phyloP scores from a whole-genome alignment of 2,113 vertebrate species.

The Promerops cafer region DNA sequence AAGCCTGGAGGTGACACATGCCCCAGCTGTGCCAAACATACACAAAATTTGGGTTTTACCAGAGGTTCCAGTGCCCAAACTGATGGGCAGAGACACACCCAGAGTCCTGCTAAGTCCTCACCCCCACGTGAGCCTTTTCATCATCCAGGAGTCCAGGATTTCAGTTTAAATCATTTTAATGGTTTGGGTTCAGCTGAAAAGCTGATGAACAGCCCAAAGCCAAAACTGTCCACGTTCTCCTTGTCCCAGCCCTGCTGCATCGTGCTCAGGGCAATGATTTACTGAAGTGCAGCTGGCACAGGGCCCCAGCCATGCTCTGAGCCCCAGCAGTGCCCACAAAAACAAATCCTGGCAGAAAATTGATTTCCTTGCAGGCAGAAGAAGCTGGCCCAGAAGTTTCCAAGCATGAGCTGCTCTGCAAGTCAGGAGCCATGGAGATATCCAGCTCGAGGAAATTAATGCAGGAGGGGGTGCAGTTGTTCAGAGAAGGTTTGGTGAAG shows the following conservation, averaged over 20 bases:
- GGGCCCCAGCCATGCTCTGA: not conserved
- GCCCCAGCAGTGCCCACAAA: not conserved
- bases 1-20: not conserved
- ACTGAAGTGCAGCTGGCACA: not conserved
- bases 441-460: not conserved
- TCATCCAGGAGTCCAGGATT: not conserved
- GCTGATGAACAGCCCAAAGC: not conserved
- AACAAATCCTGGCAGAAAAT: not conserved
- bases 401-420: not conserved
- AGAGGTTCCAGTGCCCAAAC: not conserved
- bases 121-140: not conserved
- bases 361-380: not conserved
- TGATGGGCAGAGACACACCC: not conserved
- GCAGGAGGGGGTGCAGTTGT: not conserved
- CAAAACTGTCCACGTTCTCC: not conserved
- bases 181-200: not conserved
- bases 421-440: not conserved
- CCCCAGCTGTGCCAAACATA: not conserved
- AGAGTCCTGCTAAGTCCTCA: not conserved
- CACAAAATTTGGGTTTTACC: not conserved
- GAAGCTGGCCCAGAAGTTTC: not conserved
- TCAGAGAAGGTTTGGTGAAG: not conserved
- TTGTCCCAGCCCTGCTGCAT: not conserved
- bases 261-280: not conserved
- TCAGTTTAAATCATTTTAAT: not conserved